A percentile compares a stretch with the other conserved stretches of the same genome.
Conservation (phyloP, 2,888 invertebrate species). For the Epiblema foenella region DNA sequence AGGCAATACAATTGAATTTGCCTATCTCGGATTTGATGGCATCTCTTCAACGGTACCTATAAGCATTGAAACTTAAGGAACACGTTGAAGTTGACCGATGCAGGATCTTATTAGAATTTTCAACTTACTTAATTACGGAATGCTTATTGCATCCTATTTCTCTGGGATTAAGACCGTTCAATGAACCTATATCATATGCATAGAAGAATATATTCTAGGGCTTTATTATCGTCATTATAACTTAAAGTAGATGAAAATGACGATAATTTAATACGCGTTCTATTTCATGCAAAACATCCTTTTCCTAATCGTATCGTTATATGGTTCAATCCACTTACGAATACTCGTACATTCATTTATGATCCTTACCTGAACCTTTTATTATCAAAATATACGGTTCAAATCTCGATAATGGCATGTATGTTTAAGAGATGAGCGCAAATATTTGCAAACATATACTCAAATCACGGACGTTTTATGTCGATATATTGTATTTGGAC, state of each 20-base stretch:
- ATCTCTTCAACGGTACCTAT: constrained; percentile 7
- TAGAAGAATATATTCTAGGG: not conserved
- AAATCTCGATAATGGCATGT: not conserved
- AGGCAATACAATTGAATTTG: constrained; percentile 20
- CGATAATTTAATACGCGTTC: constrained; percentile 1
- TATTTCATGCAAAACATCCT: not conserved
- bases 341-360: not conserved
- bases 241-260: not conserved
- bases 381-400: not conserved
- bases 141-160: not conserved
- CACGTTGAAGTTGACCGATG: constrained; percentile 1
- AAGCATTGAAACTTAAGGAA: constrained; percentile 17
- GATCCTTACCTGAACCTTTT: not conserved
- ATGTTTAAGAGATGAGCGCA: not conserved
- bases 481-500: no score
- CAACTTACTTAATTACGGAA: not conserved
- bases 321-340: not conserved
- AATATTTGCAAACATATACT: not conserved
- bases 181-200: not conserved
- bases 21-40: not conserved
- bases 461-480: not conserved
- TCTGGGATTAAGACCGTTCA: constrained; percentile 7
- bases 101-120: not conserved
- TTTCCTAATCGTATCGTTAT: not conserved
- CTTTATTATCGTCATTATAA: constrained; percentile 1